phyloP scores from a whole-genome alignment of 2,888 invertebrate genomes.

The Keiferia lycopersicella region DNA sequence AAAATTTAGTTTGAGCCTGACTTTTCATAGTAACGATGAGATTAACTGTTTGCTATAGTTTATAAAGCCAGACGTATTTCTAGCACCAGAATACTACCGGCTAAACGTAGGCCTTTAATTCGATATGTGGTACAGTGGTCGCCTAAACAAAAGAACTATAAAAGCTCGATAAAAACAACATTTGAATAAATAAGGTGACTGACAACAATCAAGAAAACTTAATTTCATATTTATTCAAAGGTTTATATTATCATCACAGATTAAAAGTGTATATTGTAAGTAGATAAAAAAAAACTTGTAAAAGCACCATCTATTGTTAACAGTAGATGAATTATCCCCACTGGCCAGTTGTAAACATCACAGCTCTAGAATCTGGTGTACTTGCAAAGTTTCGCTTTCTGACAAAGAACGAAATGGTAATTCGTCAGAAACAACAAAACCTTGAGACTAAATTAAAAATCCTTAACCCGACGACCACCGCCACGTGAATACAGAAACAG shows the following conservation, averaged over 20 bases:
- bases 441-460: background rate
- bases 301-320: constrained; percentile 10
- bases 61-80: constrained; percentile 11
- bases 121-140: constrained; percentile 24
- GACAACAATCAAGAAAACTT: background rate
- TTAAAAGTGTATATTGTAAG: background rate
- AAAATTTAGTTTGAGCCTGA: too few relatives aligned
- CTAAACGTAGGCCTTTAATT: constrained; percentile 24
- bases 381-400: background rate
- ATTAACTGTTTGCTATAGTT: background rate
- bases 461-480: background rate
- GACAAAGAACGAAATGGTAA: background rate
- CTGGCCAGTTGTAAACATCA: constrained; percentile 28
- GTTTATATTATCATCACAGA: background rate
- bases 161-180: constrained; percentile 3
- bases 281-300: background rate
- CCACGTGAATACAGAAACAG: constrained; percentile 34
- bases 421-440: background rate
- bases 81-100: constrained; percentile 7
- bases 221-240: background rate
- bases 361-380: constrained; percentile 26
- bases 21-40: background rate
- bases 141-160: background rate
- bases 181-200: background rate
- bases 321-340: background rate